Evolutionary conservation across 2,888 invertebrate genomes (phyloP), one percentile per base, ranked within the genome.

Genomic region (Zelleria hepariella): DNA sequence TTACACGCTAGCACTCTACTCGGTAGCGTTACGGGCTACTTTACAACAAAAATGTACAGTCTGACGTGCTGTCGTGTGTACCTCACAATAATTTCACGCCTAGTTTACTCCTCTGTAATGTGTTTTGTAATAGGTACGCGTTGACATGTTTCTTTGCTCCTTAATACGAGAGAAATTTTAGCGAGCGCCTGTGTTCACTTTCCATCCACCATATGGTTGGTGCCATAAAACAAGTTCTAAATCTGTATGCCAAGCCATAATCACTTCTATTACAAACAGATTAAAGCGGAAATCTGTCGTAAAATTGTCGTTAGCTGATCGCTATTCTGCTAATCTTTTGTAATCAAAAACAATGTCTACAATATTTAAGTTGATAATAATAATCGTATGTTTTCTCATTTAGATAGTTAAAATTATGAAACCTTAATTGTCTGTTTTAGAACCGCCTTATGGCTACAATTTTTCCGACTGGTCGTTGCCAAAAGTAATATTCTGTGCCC

Each of bases 161-260:
- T 42, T 42, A 15, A 42, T 10, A 15, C 32, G 1, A 42, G 15
- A 15, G 15, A 42, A 32, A 42, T 42, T 42, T 42, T 42, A 15
- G 32, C 15, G 32, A 42, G 32, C 15, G 32, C 10, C 32, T 51
- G 51, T 51, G 8, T 10, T 10, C 51, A 24, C 53, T 53, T 53
- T 53, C 53, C 53, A 53, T n/a, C 24, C 25, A 24, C 15, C 53
- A 53, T 24, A 24, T 53, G 25, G 25, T n/a, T 24, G 53, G 7
- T 7, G 49, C 2, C 32, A 57, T 58, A 59, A 63, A 64, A 62
- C 63, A 64, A 62, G 51, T 60, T 62, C 62, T 63, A 64, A 69
- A 66, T 42, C 32, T 2, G 15, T 2, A 15, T 42, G 67, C 61
- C 48, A 64, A 61, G 64, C 65, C 62, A 66, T 60, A 63, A 63